Evolutionary conservation across 30 jellyfish, hydroid and myxozoan species (phyloP), one percentile per base, ranked within the genome.

Genomic region (Aurelia coerulea): DNA sequence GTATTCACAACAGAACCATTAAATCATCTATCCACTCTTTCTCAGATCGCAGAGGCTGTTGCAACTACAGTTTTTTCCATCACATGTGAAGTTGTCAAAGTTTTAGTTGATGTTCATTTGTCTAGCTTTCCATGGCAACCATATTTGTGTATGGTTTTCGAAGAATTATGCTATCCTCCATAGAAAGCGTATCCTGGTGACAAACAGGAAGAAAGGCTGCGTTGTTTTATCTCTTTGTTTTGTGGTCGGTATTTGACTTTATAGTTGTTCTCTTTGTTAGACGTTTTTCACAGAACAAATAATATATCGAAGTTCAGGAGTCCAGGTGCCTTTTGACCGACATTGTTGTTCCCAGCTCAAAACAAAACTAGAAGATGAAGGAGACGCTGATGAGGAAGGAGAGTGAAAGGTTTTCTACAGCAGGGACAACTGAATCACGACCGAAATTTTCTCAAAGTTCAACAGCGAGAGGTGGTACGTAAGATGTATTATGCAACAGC

Each of bases 21-120:
- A 46, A 46, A 46, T 46, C 56, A 46, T 4, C 56, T 1, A 46
- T 46, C 14, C 56, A 46, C 56, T 46, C 56, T 46, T 46, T 46
- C 8, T 6, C 12, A 46, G 12, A 46, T 46, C 56, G 14, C 56
- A 46, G 53, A 42, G 14, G 6, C 16, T 46, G 14, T 7, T 5
- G 2, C 56, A 46, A 5, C 15, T 5, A 4, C 8, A 0, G 11
- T 46, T 1, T 7, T 46, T 8, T 8, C 56, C 56, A 4, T 46
- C 56, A 46, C 56, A 39, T 1, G 56, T 5, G 56, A 46, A 46
- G 15, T 46, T 6, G 15, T 5, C 12, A 60, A 18, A 56, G 62
- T 79, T 70, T 66, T 62, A 67, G 80, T 67, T 79, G 89, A 63
- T 65, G 89, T 29, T 79, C 89, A 51, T 79, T 79, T 79, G 89